phyloP scores from a whole-genome alignment of 2,797 vertebrate species.

The Tragelaphus eurycerus region DNA sequence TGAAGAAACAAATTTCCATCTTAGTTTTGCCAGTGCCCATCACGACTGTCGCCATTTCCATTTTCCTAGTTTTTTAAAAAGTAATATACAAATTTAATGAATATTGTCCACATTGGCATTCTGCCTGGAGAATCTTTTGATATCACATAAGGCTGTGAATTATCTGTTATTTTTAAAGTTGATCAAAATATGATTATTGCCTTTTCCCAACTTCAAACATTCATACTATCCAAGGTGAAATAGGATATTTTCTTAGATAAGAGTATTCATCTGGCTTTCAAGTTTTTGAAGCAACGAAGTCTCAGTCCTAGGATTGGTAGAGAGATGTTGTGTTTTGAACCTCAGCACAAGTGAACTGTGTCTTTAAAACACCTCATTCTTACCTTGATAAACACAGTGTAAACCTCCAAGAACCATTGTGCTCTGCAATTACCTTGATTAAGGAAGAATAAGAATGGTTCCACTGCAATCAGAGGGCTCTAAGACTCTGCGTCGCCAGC shows the following conservation, averaged over 20 bases:
- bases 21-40: not conserved
- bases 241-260: not conserved
- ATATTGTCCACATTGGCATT: constrained; percentile 22
- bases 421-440: constrained; percentile 81
- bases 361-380: constrained; percentile 30
- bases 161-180: not conserved
- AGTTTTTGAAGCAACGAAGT: constrained; percentile 28
- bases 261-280: not conserved
- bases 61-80: constrained; percentile 42
- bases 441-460: constrained; percentile 68
- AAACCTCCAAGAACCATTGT: constrained; percentile 67
- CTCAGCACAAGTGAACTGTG: not conserved
- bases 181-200: not conserved
- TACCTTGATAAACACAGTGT: constrained; percentile 70
- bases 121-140: constrained; percentile 51
- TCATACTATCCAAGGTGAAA: not conserved
- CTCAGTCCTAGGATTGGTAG: not conserved
- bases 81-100: constrained; percentile 44
- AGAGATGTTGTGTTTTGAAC: not conserved
- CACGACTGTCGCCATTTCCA: constrained; percentile 33
- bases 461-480: constrained; percentile 78
- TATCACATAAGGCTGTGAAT: not conserved
- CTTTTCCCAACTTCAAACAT: not conserved
- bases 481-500: constrained; percentile 61
- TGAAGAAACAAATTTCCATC: not conserved